Percentiles rank a stretch among this genome's conserved stretches.
These are phyloP conservation scores for Betta splendens DNA, from an alignment of 2,797 vertebrate species.

Conservation along the genomic window DNA sequence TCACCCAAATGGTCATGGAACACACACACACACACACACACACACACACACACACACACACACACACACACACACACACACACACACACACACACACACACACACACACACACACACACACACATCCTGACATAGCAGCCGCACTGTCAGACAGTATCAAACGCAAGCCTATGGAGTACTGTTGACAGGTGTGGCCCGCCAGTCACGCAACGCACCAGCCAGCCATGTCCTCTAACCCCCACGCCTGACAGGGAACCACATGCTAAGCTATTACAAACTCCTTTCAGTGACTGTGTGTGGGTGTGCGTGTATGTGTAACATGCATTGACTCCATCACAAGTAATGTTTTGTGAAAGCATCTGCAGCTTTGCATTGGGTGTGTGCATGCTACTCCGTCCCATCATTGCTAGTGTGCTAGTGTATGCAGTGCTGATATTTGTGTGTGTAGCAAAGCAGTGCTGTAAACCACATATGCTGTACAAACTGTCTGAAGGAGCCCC, in stretches of 20 bases:
- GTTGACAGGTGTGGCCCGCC: slow-evolving; percentile 81
- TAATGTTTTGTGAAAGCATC: background rate
- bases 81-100: slow-evolving; percentile 51
- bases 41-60: slow-evolving; percentile 56
- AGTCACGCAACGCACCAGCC: slow-evolving; percentile 72
- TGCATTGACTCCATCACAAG: slow-evolving; percentile 1
- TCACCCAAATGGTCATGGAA: slow-evolving; percentile 72
- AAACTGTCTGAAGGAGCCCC: slow-evolving; percentile 1
- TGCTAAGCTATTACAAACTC: slow-evolving; percentile 55
- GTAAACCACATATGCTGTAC: background rate
- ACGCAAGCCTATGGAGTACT: slow-evolving; percentile 59
- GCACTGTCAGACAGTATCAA: slow-evolving; percentile 77
- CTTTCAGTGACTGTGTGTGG: background rate
- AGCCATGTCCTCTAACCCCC: slow-evolving; percentile 57
- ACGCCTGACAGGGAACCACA: slow-evolving; percentile 62
- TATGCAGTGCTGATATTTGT: background rate
- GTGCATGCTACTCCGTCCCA: slow-evolving; percentile 15
- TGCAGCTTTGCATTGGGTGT: slow-evolving; percentile 11
- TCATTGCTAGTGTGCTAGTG: slow-evolving; percentile 33
- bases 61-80: slow-evolving; percentile 50
- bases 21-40: slow-evolving; percentile 56
- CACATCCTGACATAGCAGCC: slow-evolving; percentile 56
- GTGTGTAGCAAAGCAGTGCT: background rate
- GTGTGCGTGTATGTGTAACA: slow-evolving; percentile 1
- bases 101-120: slow-evolving; percentile 55